These are phyloP conservation scores for Drosophila lini DNA, from an alignment of 1,140 invertebrate genomes.

Conservation along the genomic window DNA sequence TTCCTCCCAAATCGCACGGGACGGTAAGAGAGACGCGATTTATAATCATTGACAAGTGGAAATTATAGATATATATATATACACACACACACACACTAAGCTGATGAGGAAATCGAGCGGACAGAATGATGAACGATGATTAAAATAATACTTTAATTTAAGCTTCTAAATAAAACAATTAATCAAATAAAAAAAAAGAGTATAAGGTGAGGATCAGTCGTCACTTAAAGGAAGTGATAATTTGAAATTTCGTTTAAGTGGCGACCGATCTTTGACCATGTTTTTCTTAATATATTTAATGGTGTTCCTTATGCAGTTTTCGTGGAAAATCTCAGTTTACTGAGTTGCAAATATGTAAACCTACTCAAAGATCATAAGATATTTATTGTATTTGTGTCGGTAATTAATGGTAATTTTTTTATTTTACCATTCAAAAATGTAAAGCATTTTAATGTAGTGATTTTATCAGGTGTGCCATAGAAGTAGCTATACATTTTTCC, in stretches of 20 bases:
- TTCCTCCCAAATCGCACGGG: slow-evolving; percentile 39
- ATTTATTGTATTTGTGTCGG: background rate
- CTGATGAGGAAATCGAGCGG: slow-evolving; percentile 66
- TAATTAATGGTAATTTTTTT: background rate
- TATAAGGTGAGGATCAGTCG: slow-evolving; percentile 19
- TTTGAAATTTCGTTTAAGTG: background rate
- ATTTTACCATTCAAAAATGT: background rate
- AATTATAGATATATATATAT: slow-evolving; percentile 53
- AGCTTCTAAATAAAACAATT: slow-evolving; percentile 82
- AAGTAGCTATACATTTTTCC: background rate
- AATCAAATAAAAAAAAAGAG: slow-evolving; percentile 69
- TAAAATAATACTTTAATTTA: slow-evolving; percentile 82
- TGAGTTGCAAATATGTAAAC: background rate
- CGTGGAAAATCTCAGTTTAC: background rate
- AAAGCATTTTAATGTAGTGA: background rate
- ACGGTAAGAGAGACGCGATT: slow-evolving; percentile 41
- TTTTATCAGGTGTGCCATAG: background rate
- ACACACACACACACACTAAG: slow-evolving; percentile 60
- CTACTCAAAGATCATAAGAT: background rate
- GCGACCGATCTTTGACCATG: background rate
- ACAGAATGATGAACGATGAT: slow-evolving; percentile 71
- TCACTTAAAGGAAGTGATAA: background rate
- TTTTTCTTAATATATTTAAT: background rate
- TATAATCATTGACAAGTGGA: slow-evolving; percentile 55
- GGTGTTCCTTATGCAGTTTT: background rate